Evolutionary conservation across 2,888 invertebrate genomes (phyloP), one percentile per base, ranked within the genome.

Genomic region (Plusia festucae): DNA sequence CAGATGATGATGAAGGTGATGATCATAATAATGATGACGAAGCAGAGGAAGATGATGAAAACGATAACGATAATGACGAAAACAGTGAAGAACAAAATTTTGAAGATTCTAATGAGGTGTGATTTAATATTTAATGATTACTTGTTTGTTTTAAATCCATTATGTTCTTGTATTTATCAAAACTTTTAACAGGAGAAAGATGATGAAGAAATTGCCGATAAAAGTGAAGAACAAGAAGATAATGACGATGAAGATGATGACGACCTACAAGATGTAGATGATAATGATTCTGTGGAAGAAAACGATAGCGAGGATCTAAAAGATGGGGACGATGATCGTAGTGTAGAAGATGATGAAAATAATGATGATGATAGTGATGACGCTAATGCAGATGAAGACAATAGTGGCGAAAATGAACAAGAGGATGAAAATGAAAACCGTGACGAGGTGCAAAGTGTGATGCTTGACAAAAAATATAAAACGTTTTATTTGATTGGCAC

Each of bases 391-490:
- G 53, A 65, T 24, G 2, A 3, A 53, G 58, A 54, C 22, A 30
- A 70, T 30, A 73, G 62, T 40, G 77, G 82, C 16, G 82, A 86
- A 66, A 60, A 75, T 52, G 62, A 79, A 53, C 81, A 85, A 40
- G 79, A 86, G 40, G 80, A 85, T 44, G 83, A 88, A 55, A 79
- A 81, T 60, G 83, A 85, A 62, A 77, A 85, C 24, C 84, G 80
- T 24, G 72, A 76, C 67, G 89, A 91, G 90, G 91, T 91, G 86
- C 88, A 84, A 73, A 84, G 85, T 87, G 85, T 83, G 82, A 81
- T 68, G 85, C 78, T 81, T 82, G 73, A 78, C 63, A 76, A 66
- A 72, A 76, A 18, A 75, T 73, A 71, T n/a, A 69, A 70, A 58
- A 58, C 63, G 68, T 77, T 68, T 73, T 67, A 65, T 64, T 71